These are phyloP conservation scores for Dipodomys stephensi DNA, from an alignment of 2,113 vertebrate species.

Conservation along the genomic window DNA sequence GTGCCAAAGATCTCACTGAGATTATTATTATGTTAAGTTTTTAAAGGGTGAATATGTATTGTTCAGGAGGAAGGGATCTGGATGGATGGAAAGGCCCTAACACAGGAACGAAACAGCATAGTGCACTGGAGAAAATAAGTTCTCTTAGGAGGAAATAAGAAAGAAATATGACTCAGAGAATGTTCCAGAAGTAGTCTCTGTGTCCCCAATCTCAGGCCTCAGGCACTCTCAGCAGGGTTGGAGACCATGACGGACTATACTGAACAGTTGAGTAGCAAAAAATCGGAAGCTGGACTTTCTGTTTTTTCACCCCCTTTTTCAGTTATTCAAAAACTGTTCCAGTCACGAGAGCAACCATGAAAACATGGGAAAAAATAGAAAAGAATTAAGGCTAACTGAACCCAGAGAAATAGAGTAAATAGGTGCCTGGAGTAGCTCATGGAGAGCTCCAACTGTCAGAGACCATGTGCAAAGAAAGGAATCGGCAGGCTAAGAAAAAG, in stretches of 20 bases:
- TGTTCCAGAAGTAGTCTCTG: not conserved
- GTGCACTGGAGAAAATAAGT: not conserved
- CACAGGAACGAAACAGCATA: not conserved
- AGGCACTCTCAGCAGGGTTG: not conserved
- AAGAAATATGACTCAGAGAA: not conserved
- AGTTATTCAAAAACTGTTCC: not conserved
- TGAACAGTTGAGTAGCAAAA: not conserved
- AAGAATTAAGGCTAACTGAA: not conserved
- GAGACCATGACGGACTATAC: not conserved
- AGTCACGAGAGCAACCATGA: not conserved
- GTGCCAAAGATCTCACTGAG: not conserved
- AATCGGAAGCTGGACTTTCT: not conserved
- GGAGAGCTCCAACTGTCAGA: conserved; percentile 9
- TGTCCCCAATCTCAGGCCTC: not conserved
- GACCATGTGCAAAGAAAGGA: not conserved
- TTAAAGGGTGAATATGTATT: not conserved
- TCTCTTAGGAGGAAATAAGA: not conserved
- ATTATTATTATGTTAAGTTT: not conserved
- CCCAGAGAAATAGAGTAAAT: not conserved
- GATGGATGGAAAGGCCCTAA: not conserved
- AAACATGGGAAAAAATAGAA: not conserved
- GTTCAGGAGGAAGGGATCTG: not conserved
- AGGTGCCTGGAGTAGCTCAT: not conserved
- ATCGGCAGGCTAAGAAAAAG: not conserved
- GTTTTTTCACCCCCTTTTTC: not conserved